Evolutionary conservation across 1,140 invertebrate species (phyloP).

Genomic region (Tetramorium simillimum): DNA sequence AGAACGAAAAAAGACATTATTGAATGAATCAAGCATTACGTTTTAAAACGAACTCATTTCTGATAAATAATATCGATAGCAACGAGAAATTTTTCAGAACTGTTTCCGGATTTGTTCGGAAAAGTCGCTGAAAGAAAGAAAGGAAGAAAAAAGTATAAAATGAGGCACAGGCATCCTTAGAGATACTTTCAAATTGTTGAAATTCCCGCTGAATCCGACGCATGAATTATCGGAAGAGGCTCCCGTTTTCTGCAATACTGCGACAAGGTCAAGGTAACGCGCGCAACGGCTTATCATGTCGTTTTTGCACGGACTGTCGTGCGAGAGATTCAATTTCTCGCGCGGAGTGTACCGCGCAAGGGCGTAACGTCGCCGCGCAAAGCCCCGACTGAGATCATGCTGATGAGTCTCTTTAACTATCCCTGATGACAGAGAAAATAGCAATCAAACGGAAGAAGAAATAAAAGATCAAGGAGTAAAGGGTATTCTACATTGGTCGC

Average conservation of each 20-base stretch:
- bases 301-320: neutral
- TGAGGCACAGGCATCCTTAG: too few species aligned
- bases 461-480: too few species aligned
- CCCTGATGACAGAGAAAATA: too few species aligned
- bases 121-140: neutral
- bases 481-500: too few species aligned
- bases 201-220: neutral
- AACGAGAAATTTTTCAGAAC: neutral
- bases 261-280: conserved; percentile 63
- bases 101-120: neutral
- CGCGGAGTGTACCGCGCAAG: conserved; percentile 44
- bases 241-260: neutral
- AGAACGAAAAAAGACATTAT: too few species aligned
- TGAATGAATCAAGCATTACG: too few species aligned
- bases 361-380: neutral
- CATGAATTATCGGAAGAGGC: neutral
- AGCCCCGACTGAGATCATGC: neutral
- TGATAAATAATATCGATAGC: too few species aligned
- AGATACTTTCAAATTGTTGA: neutral
- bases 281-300: neutral
- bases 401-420: neutral
- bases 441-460: neutral
- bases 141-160: too few species aligned
- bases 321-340: conserved; percentile 14
- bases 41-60: neutral